Conservation (phyloP, 2,888 invertebrate genomes). For the Drosophila longiperda region DNA sequence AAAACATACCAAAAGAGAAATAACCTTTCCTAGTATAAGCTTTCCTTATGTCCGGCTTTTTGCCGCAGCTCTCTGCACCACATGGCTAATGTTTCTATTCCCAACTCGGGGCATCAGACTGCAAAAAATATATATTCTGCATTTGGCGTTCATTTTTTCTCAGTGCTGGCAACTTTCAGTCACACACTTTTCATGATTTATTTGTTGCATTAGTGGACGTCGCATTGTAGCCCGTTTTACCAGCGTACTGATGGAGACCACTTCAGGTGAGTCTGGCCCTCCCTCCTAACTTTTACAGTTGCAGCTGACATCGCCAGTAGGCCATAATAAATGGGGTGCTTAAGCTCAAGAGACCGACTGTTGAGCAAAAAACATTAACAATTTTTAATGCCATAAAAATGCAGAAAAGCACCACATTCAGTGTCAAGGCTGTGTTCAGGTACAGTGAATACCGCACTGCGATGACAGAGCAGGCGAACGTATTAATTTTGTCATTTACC, state of each 20-base stretch:
- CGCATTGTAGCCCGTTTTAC: constrained; percentile 30
- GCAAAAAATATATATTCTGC: constrained; percentile 6
- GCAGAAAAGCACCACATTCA: constrained; percentile 26
- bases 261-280: constrained; percentile 39
- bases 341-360: constrained; percentile 33
- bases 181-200: constrained; percentile 58
- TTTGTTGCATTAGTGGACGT: constrained; percentile 62
- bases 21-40: background rate
- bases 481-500: constrained; percentile 44
- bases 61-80: background rate
- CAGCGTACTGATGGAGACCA: constrained; percentile 15
- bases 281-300: constrained; percentile 18
- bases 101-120: background rate
- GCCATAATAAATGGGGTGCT: constrained; percentile 44
- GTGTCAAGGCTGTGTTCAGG: constrained; percentile 11
- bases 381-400: constrained; percentile 49
- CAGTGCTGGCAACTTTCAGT: constrained; percentile 20
- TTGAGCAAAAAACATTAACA: constrained; percentile 48
- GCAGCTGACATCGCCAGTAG: constrained; percentile 29
- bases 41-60: background rate
- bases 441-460: constrained; percentile 47
- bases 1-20: background rate
- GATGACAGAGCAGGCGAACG: constrained; percentile 29
- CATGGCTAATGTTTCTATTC: background rate
- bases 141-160: background rate